Conservation (phyloP, 2,113 vertebrate genomes). For the Bucco capensis region DNA sequence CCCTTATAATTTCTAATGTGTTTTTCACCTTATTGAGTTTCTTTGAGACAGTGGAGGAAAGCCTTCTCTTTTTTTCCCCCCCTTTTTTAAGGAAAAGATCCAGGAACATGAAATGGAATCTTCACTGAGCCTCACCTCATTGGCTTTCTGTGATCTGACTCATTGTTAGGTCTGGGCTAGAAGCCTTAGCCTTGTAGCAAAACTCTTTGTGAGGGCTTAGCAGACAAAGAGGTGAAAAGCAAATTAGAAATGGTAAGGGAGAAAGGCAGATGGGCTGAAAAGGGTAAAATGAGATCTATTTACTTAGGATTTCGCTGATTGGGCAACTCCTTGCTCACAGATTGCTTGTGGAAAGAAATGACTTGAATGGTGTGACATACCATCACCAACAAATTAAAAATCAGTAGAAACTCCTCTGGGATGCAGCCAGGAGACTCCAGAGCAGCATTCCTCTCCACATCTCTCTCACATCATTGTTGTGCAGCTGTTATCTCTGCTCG, state of each 20-base stretch:
- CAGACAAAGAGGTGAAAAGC: not conserved
- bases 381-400: not conserved
- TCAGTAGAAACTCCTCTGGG: not conserved
- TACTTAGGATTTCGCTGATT: not conserved
- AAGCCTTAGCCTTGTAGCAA: not conserved
- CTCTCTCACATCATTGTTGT: not conserved
- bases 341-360: not conserved
- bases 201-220: not conserved
- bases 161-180: not conserved
- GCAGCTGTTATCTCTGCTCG: not conserved
- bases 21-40: not conserved
- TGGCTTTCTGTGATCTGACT: not conserved
- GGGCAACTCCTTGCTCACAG: not conserved
- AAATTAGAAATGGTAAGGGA: not conserved
- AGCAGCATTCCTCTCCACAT: not conserved
- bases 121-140: not conserved
- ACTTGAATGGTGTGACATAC: not conserved
- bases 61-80: rapidly evolving
- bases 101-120: not conserved
- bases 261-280: not conserved
- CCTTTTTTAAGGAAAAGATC: not conserved
- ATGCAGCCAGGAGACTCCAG: not conserved
- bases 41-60: not conserved
- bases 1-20: not conserved
- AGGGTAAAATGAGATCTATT: not conserved